phyloP scores from a whole-genome alignment of 2,888 invertebrate species.

The Terebella lapidaria region DNA sequence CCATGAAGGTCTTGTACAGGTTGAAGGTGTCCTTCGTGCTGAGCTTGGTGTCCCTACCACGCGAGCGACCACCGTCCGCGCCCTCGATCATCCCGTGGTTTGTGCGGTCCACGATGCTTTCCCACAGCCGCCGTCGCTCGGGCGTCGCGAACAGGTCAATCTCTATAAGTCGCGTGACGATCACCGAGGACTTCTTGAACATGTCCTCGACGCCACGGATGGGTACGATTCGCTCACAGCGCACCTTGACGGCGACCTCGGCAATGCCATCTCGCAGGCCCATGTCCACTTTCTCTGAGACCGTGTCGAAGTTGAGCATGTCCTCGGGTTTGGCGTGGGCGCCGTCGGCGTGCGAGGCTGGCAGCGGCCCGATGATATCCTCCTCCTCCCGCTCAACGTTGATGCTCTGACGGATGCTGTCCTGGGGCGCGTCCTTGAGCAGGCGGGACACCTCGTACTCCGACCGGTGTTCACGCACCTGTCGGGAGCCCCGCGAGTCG shows the following conservation, averaged over 20 bases:
- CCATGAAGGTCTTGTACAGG: constrained; percentile 47
- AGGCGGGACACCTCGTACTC: constrained; percentile 11
- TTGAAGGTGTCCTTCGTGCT: constrained; percentile 46
- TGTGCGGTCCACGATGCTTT: constrained; percentile 33
- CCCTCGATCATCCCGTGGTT: not conserved
- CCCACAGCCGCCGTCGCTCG: constrained; percentile 42
- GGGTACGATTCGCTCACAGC: constrained; percentile 47
- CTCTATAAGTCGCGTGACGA: constrained; percentile 48
- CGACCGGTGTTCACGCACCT: not conserved
- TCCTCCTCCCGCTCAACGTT: constrained; percentile 30
- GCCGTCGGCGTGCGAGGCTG: constrained; percentile 19
- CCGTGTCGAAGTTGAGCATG: constrained; percentile 29
- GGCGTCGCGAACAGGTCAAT: constrained; percentile 48
- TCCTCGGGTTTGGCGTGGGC: constrained; percentile 9
- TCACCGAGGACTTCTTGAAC: constrained; percentile 49
- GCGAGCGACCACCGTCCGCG: not conserved
- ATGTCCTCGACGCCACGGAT: constrained; percentile 47
- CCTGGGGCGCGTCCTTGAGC: constrained; percentile 16
- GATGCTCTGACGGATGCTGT: constrained; percentile 27
- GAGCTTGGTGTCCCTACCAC: constrained; percentile 22
- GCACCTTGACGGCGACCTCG: constrained; percentile 37
- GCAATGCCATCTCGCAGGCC: constrained; percentile 25
- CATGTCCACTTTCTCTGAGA: constrained; percentile 31
- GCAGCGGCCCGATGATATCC: constrained; percentile 28
- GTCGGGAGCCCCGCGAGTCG: not conserved